A percentile compares a stretch with the other conserved stretches of the same genome.
These are phyloP conservation scores for Mormyrus proboscirostris DNA, from an alignment of 2,797 vertebrate genomes.

Conservation along the genomic window DNA sequence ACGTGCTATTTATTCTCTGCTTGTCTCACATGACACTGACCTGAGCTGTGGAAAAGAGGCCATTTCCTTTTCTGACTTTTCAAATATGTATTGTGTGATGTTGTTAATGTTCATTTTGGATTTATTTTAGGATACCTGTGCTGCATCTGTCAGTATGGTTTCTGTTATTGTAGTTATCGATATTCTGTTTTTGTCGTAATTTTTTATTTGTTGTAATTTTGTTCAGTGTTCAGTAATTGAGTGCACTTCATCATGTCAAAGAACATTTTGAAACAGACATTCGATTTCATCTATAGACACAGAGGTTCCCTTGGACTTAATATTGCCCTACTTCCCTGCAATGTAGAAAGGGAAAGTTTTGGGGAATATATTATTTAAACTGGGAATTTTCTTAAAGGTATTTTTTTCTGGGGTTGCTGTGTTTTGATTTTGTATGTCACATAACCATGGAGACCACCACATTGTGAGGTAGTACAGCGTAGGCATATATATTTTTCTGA, in stretches of 20 bases:
- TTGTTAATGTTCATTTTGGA: not conserved
- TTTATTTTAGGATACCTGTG: not conserved
- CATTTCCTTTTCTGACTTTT: not conserved
- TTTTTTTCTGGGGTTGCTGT: not conserved
- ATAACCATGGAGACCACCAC: conserved; percentile 26
- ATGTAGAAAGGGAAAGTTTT: not conserved
- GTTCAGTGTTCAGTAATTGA: not conserved
- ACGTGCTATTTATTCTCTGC: conserved; percentile 23
- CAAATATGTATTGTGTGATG: not conserved
- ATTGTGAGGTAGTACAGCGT: conserved; percentile 20
- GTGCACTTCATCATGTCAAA: not conserved
- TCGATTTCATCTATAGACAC: conserved; percentile 8
- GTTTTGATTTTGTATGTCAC: not conserved
- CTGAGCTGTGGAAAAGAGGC: conserved; percentile 8
- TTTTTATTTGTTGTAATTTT: not conserved
- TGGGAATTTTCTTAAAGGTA: not conserved
- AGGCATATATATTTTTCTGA: not conserved
- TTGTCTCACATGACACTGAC: not conserved
- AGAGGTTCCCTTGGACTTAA: not conserved
- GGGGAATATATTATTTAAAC: not conserved
- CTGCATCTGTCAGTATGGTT: not conserved
- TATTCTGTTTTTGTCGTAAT: not conserved
- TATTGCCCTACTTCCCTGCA: not conserved
- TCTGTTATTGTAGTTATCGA: not conserved
- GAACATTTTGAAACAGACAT: conserved; percentile 5